Evolutionary conservation across 1,140 invertebrate species (phyloP), one percentile per base, ranked within the genome.

Genomic region (Leptinotarsa defecta): DNA sequence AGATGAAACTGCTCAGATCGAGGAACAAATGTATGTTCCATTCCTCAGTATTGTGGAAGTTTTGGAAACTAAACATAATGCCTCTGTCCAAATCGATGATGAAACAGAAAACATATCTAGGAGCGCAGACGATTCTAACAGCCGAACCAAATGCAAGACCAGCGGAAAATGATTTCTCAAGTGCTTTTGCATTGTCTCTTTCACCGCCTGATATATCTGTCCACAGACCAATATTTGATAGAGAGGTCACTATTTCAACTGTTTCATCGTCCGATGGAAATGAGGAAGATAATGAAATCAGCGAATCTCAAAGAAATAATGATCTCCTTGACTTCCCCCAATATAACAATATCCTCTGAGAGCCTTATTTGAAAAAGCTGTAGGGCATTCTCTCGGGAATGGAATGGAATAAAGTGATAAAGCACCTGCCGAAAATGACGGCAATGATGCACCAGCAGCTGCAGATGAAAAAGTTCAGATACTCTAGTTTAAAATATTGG

Each of bases 1-100:
- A 6, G 74, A 73, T 17, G 52, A 62, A 17, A 75, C 69, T 24
- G 63, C 61, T 13, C 78, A 77, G 22, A 73, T 69, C 52, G 78
- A 75, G 27, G 27, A 63, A 22, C 70, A 76, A 27, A 73, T 76
- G 15, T 48, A 75, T 19, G 74, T 73, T 63, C 78, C 78, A 17
- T 43, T 77, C 24, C 19, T 77, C 20, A 77, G 71, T 49, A 77
- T 75, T 69, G 34, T 73, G 4, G 48, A 61, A 68, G 62, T 22
- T 67, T 61, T 68, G 61, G 75, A 75, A 71, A 13, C 64, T n/a
- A 72, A 61, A 15, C 75, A 79, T 48, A 77, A 70, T 68, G 65
- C 76, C 5, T 49, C 20, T 20, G 20, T 20, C 76, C 78, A 79
- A 68, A 73, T 61, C n/a, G 72, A 71, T 13, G 72, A 27, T 34